phyloP scores from a whole-genome alignment of 1,140 invertebrate genomes.

The Ditylenchus dipsaci region DNA sequence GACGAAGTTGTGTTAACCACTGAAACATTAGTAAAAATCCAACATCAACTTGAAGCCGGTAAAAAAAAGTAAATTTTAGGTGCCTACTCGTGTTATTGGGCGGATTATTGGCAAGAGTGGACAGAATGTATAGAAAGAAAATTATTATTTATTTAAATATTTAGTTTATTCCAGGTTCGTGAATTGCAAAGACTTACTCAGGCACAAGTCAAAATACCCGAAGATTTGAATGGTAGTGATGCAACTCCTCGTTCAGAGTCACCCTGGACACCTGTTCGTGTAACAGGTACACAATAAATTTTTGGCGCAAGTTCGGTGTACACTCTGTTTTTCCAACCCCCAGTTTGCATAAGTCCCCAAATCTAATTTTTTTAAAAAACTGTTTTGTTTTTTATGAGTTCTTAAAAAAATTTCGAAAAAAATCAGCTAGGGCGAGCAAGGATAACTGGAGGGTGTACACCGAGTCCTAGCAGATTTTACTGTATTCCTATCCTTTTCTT shows the following conservation, averaged over 20 bases:
- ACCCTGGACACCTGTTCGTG: conserved; percentile 7
- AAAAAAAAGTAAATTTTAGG: neutral
- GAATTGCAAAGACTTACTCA: conserved; percentile 16
- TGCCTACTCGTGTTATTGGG: conserved; percentile 20
- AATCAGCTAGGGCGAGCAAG: no score
- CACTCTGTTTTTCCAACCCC: neutral
- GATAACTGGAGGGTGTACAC: no score
- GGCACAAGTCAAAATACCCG: conserved; percentile 19
- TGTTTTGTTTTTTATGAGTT: no score
- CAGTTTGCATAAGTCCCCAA: no score
- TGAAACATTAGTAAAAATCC: conserved; percentile 1
- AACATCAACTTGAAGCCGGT: no score
- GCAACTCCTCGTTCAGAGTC: neutral
- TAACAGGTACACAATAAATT: neutral
- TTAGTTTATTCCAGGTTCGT: conserved; percentile 16
- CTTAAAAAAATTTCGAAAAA: no score
- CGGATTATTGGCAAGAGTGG: conserved; percentile 35
- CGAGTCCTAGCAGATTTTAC: neutral
- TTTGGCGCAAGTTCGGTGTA: neutral
- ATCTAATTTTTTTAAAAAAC: no score
- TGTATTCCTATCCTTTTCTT: conserved; percentile 17
- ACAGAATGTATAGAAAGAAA: conserved; percentile 16
- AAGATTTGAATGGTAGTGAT: conserved; percentile 13
- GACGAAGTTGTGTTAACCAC: neutral
- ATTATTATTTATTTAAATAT: neutral